Evolutionary conservation across 2,888 invertebrate species (phyloP).

Genomic region (Lepidocyrtinus sp.): DNA sequence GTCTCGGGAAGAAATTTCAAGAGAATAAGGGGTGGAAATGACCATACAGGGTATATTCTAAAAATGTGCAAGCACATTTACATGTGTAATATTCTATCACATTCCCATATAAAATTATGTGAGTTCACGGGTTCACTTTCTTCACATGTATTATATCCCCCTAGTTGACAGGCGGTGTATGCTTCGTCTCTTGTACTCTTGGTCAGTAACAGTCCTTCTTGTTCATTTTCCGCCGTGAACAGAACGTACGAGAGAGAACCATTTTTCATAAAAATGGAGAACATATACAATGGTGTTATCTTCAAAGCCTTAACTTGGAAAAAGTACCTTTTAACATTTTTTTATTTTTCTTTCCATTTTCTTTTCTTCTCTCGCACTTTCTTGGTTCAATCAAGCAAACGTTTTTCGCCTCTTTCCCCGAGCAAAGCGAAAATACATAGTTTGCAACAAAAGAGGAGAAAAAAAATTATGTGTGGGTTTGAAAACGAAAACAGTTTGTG

Average conservation of each 20-base stretch:
- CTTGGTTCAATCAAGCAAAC: constrained; percentile 45
- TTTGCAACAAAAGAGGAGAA: background rate
- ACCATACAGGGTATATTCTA: no score
- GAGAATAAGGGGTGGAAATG: no score
- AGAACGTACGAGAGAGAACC: constrained; percentile 29
- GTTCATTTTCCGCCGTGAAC: constrained; percentile 8
- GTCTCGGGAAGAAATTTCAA: background rate
- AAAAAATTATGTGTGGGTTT: no score
- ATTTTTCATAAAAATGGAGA: constrained; percentile 43
- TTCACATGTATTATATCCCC: background rate
- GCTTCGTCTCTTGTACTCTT: background rate
- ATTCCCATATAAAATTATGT: no score
- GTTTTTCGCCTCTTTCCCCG: constrained; percentile 20
- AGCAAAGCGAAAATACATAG: no score
- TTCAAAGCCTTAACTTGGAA: constrained; percentile 34
- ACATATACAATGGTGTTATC: constrained; percentile 43
- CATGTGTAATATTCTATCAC: constrained; percentile 2
- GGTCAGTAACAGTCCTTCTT: constrained; percentile 17
- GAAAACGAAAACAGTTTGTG: no score
- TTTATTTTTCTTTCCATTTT: constrained; percentile 24
- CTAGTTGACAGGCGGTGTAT: constrained; percentile 1
- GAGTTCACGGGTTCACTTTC: no score
- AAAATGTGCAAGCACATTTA: no score
- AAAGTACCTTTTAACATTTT: constrained; percentile 36
- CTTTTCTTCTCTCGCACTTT: constrained; percentile 2